phyloP scores from a whole-genome alignment of 1,140 invertebrate species.

The Temnothorax nylanderi region DNA sequence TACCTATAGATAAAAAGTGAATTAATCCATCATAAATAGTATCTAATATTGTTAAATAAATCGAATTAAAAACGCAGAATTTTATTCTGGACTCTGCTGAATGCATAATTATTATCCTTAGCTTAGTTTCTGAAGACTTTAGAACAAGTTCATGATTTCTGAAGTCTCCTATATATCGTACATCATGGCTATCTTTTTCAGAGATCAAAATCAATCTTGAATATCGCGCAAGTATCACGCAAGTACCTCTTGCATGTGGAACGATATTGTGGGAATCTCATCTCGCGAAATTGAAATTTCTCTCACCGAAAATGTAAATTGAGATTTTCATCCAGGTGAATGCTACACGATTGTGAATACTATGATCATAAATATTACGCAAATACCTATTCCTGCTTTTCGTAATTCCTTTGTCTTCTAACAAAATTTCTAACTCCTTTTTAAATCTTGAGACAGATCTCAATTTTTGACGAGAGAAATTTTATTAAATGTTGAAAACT shows the following conservation, averaged over 20 bases:
- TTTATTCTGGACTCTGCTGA: neutral
- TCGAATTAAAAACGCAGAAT: neutral
- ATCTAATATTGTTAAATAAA: neutral
- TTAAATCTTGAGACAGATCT: neutral
- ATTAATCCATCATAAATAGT: neutral
- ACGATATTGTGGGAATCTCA: neutral
- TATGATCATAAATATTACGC: neutral
- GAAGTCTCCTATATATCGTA: neutral
- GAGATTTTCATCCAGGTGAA: neutral
- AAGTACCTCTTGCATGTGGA: neutral
- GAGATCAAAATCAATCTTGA: neutral
- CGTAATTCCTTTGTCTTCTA: neutral
- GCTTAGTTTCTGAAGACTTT: neutral
- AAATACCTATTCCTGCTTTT: neutral
- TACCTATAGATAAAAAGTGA: too few relatives aligned
- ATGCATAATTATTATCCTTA: neutral
- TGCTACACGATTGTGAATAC: neutral
- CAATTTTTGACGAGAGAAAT: neutral
- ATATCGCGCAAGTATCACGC: neutral
- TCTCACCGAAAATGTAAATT: constrained; percentile 16
- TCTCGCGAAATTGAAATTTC: constrained; percentile 47
- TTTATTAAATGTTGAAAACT: neutral
- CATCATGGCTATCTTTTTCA: neutral
- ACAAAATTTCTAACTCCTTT: neutral
- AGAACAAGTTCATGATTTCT: neutral